Evolutionary conservation across 2,797 vertebrate species (phyloP), one percentile per base, ranked within the genome.

Genomic region (Gymnocypris eckloni): DNA sequence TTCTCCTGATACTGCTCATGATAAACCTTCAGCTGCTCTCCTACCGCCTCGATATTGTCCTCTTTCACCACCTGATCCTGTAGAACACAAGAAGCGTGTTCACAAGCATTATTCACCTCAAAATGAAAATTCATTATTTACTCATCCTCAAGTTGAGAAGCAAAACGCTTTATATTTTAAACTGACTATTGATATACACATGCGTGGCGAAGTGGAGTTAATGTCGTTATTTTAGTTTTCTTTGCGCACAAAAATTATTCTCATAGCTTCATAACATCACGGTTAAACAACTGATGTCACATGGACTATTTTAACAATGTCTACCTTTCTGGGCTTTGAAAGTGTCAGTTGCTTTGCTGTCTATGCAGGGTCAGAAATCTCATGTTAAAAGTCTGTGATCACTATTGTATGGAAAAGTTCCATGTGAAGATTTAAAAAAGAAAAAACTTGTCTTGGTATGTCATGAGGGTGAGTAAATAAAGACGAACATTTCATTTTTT

Each of bases 31-130:
- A 99, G 96, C 92, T 99, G 99, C 93, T 98, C 97, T 52, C 98
- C 98, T 83, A 99, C 98, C 28, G 98, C 98, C 92, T 99, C 98
- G 41, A 99, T 98, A 92, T 97, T 99, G 91, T 99, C 98, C 89
- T 99, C 98, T 94, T 99, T 99, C 77, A 99, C 98, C 88, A 99
- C 97, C 86, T 99, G 98, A 95, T 99, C 98, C 98, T 99, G 82
- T 7, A 78, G 76, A 85, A 20, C 39, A 15, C 64, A 88, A 39
- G 2, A 8, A 41, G 2, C 28, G 54, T 22, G 18, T 71, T 79
- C n/a, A 85, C 10, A 85, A 85, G 48, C 59, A 67, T 72, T 37
- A 22, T 43, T 59, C 2, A 43, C 72, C 7, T 16, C 28, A 37
- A 77, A 76, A 54, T 33, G 0, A 37, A 64, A 56, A 48, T 76